Conservation (phyloP, 2,888 invertebrate genomes). For the Alviniconcha strummeri region DNA sequence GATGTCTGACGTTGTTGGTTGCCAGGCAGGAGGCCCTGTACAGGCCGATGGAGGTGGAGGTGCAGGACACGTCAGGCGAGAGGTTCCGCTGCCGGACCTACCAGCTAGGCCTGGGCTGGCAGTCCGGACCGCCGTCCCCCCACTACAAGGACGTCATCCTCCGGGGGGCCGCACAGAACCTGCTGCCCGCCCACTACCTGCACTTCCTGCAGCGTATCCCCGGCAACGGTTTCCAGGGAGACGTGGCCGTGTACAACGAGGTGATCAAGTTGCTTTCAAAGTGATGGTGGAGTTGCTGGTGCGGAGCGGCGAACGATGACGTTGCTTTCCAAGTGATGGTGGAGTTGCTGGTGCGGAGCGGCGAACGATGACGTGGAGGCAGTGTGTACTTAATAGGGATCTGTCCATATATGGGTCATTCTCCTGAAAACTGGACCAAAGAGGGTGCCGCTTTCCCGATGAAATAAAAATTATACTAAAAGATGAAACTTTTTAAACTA, state of each 20-base stretch:
- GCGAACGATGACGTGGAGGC: too few relatives aligned
- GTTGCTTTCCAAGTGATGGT: too few relatives aligned
- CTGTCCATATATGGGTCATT: too few relatives aligned
- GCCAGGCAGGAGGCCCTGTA: constrained; percentile 86
- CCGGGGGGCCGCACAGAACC: constrained; percentile 84
- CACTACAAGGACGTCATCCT: constrained; percentile 84
- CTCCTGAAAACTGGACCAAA: too few relatives aligned
- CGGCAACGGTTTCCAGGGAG: constrained; percentile 83
- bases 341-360: too few relatives aligned
- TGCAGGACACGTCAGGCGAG: constrained; percentile 77
- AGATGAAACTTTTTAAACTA: too few relatives aligned
- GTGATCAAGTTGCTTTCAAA: constrained; percentile 18
- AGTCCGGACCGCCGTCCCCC: constrained; percentile 81
- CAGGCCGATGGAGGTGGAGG: constrained; percentile 79
- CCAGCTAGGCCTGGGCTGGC: constrained; percentile 77
- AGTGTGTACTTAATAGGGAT: too few relatives aligned
- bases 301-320: too few relatives aligned
- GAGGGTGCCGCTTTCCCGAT: too few relatives aligned
- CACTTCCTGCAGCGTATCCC: constrained; percentile 80
- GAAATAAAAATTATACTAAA: too few relatives aligned
- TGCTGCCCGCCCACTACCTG: constrained; percentile 85
- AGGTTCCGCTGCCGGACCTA: constrained; percentile 82
- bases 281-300: too few relatives aligned
- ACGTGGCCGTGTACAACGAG: constrained; percentile 46
- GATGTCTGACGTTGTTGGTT: constrained; percentile 20